Conservation (phyloP, 2,797 vertebrate genomes). For the Sitta carolinensis region DNA sequence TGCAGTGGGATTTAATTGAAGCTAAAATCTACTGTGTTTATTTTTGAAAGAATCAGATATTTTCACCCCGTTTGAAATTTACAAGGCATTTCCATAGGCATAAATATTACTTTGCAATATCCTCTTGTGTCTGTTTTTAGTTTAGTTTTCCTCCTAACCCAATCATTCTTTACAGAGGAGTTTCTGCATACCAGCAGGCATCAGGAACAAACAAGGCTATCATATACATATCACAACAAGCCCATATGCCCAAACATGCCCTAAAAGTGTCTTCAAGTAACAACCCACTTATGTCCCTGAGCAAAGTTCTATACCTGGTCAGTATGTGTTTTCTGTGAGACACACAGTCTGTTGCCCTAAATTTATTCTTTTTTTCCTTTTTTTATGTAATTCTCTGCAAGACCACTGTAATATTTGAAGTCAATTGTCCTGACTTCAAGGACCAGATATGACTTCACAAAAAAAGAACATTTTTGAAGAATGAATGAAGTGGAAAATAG, state of each 20-base stretch:
- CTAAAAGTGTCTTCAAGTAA: neutral
- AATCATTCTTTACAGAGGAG: neutral
- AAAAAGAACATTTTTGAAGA: neutral
- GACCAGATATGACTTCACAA: neutral
- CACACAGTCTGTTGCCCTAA: rapidly evolving
- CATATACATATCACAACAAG: neutral
- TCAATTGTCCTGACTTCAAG: neutral
- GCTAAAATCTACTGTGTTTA: neutral
- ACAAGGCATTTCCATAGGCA: neutral
- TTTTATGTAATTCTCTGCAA: neutral
- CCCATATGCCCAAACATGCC: neutral
- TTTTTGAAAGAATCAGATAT: neutral
- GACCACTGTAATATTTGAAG: neutral
- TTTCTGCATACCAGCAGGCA: neutral
- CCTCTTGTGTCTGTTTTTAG: neutral
- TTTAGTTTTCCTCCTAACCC: neutral
- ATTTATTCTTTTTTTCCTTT: neutral
- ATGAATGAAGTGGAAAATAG: neutral
- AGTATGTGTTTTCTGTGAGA: neutral
- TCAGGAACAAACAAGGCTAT: neutral
- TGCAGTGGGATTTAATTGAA: neutral
- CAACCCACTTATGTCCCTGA: neutral
- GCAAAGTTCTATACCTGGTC: neutral
- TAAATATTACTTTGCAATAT: neutral
- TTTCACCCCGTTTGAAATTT: neutral